These are phyloP conservation scores for Syngnathoides biaculeatus DNA, from an alignment of 2,113 vertebrate species.

Conservation along the genomic window DNA sequence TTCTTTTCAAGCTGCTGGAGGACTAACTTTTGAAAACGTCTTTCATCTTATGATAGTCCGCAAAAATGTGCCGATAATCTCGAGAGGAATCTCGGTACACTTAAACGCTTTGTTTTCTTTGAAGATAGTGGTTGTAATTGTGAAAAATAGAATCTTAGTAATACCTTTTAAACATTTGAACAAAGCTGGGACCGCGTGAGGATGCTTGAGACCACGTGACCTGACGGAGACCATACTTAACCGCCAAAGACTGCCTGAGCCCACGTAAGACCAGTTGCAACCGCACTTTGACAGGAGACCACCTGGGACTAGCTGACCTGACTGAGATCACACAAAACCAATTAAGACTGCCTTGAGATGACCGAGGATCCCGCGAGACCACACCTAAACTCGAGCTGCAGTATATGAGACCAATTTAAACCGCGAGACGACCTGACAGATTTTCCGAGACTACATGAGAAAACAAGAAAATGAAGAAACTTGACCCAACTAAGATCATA, in stretches of 20 bases:
- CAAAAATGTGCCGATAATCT: conserved; percentile 22
- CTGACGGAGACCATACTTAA: too few relatives aligned
- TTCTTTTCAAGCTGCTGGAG: conserved; percentile 27
- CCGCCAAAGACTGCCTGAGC: too few relatives aligned
- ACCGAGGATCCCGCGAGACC: too few relatives aligned
- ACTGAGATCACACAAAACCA: too few relatives aligned
- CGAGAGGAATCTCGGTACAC: conserved; percentile 1
- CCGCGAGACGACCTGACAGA: too few relatives aligned
- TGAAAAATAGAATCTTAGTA: background rate
- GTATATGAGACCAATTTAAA: too few relatives aligned
- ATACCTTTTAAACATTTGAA: background rate
- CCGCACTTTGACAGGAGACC: background rate
- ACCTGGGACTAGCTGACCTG: background rate
- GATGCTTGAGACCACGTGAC: background rate
- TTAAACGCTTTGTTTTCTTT: conserved; percentile 2
- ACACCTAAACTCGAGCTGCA: too few relatives aligned
- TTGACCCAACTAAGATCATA: background rate
- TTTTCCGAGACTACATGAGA: background rate
- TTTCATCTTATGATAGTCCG: conserved; percentile 20
- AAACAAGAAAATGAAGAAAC: too few relatives aligned
- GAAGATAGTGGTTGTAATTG: background rate
- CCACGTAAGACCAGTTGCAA: background rate
- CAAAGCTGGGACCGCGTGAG: background rate
- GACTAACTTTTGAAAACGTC: background rate
- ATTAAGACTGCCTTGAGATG: too few relatives aligned